phyloP scores from a whole-genome alignment of 2,888 invertebrate species.

The Phrixothrix hirtus region DNA sequence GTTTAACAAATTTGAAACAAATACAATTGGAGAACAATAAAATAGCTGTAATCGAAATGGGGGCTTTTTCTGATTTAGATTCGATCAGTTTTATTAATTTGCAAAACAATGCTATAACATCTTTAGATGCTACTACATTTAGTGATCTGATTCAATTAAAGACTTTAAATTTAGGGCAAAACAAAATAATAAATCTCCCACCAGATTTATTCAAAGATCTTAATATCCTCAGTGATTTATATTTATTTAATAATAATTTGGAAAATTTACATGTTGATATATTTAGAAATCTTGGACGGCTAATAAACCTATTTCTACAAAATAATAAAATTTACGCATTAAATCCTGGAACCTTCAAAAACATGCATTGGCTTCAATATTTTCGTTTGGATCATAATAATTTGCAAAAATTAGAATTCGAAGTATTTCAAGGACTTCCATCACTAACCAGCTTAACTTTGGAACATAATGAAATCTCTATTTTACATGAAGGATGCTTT shows the following conservation, averaged over 20 bases:
- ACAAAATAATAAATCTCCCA: slow-evolving; percentile 3
- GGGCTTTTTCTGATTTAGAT: neutral
- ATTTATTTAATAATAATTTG: slow-evolving; percentile 2
- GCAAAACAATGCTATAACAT: neutral
- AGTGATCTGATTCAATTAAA: neutral
- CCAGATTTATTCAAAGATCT: slow-evolving; percentile 6
- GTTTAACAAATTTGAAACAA: slow-evolving; percentile 7
- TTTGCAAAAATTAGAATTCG: slow-evolving; percentile 2
- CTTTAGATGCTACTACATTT: slow-evolving; percentile 4
- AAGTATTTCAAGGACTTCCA: slow-evolving; percentile 1
- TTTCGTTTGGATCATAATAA: slow-evolving; percentile 5
- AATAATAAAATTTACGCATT: slow-evolving; percentile 7
- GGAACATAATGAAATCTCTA: slow-evolving; percentile 1
- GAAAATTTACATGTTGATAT: neutral
- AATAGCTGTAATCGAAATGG: neutral
- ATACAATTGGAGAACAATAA: slow-evolving; percentile 7
- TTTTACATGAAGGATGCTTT: slow-evolving; percentile 1
- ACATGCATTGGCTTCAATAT: slow-evolving; percentile 2
- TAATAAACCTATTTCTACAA: slow-evolving; percentile 3
- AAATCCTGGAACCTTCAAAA: slow-evolving; percentile 4
- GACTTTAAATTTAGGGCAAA: neutral
- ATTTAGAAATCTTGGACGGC: slow-evolving; percentile 2
- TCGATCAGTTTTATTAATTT: slow-evolving; percentile 1
- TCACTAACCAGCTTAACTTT: slow-evolving; percentile 2
- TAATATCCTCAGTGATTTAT: neutral